Percentiles rank a stretch among this genome's conserved stretches.
Evolutionary conservation across 2,113 vertebrate species (phyloP).

Genomic region (Protobothrops mucrosquamatus): DNA sequence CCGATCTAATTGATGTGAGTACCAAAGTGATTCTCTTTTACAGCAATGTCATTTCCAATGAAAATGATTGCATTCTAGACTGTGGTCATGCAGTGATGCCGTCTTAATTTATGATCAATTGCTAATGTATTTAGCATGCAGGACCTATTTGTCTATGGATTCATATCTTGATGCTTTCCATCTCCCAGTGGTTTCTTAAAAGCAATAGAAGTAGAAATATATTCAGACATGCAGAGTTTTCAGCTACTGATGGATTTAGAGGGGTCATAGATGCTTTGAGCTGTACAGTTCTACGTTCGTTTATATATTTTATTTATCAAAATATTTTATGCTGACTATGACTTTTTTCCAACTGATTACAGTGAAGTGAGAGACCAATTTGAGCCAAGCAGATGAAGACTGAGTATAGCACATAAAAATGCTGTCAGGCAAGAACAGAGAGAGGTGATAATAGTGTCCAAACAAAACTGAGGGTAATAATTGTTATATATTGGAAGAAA

Average conservation of each 20-base stretch:
- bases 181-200: accelerated
- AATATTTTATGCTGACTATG: neutral
- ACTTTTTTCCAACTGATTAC: neutral
- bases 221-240: neutral
- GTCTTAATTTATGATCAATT: neutral
- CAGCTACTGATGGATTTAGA: neutral
- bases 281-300: neutral
- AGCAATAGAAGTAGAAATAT: neutral
- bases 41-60: neutral
- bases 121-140: neutral
- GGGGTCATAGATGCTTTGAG: neutral
- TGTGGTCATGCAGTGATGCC: neutral
- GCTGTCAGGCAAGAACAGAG: neutral
- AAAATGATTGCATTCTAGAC: neutral
- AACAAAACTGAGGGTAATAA: neutral
- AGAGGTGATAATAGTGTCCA: neutral
- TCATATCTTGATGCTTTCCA: neutral
- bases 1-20: constrained; percentile 96
- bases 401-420: neutral
- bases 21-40: neutral
- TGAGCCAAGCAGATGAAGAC: neutral
- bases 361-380: neutral
- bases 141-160: neutral
- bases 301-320: neutral
- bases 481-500: neutral